phyloP scores from a whole-genome alignment of 2,113 vertebrate species.

The Nestor notabilis region DNA sequence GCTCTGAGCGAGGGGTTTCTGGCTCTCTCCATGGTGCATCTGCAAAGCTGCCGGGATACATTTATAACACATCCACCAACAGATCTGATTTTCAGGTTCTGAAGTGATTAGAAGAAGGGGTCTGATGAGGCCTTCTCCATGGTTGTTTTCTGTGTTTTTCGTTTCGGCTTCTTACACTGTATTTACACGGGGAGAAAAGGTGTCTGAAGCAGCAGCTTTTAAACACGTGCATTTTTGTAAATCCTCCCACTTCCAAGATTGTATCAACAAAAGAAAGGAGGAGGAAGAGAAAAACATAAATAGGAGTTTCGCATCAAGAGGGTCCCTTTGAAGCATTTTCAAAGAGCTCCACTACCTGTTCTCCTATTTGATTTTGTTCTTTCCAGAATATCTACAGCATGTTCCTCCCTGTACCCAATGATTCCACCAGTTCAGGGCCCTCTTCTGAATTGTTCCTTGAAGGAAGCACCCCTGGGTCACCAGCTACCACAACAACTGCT shows the following conservation, averaged over 20 bases:
- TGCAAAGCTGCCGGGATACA: background rate
- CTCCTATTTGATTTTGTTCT: constrained; percentile 22
- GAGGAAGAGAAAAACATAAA: constrained; percentile 28
- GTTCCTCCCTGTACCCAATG: background rate
- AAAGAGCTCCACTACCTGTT: constrained; percentile 29
- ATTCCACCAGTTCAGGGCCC: background rate
- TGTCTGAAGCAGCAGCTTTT: constrained; percentile 32
- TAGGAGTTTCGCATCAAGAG: background rate
- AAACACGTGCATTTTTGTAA: constrained; percentile 24
- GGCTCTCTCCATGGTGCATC: background rate
- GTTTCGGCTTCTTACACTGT: background rate
- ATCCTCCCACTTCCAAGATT: constrained; percentile 55
- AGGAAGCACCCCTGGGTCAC: background rate
- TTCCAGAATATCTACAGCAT: background rate
- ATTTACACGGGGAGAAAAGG: constrained; percentile 4
- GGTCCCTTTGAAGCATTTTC: constrained; percentile 58
- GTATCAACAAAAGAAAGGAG: constrained; percentile 57
- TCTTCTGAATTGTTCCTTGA: background rate
- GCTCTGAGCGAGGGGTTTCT: fast-evolving
- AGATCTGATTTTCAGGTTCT: background rate
- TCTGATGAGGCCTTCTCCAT: background rate
- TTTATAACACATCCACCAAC: background rate
- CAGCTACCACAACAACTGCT: background rate
- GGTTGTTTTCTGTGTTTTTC: background rate
- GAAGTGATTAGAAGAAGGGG: background rate